A percentile compares a stretch with the other conserved stretches of the same genome.
phyloP scores from a whole-genome alignment of 2,888 invertebrate species.

The Stomorhina lunata region DNA sequence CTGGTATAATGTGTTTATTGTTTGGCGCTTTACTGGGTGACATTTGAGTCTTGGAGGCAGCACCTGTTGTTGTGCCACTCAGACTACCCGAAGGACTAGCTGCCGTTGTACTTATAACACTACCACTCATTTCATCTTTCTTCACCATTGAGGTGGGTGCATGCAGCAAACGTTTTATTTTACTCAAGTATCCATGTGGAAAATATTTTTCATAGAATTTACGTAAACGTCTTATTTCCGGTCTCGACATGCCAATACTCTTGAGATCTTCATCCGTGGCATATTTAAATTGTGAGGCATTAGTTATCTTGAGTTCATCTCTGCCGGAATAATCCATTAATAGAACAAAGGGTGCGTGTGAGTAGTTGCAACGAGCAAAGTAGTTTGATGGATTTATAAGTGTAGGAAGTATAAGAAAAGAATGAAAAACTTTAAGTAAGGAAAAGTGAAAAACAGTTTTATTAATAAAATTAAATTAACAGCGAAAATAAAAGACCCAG shows the following conservation, averaged over 20 bases:
- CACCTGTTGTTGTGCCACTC: conserved; percentile 49
- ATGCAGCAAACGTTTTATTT: conserved; percentile 91
- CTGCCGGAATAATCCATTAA: conserved; percentile 78
- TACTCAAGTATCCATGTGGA: conserved; percentile 95
- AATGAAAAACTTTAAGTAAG: neutral
- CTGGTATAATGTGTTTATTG: conserved; percentile 93
- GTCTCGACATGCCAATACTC: conserved; percentile 95
- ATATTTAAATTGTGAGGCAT: conserved; percentile 94
- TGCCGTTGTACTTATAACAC: conserved; percentile 47
- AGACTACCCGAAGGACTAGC: conserved; percentile 56
- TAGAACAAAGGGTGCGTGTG: neutral
- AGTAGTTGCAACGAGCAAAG: neutral
- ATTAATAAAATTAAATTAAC: conserved; percentile 15
- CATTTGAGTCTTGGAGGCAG: conserved; percentile 76
- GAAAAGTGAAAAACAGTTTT: conserved; percentile 31
- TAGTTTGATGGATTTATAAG: conserved; percentile 29
- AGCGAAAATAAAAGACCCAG: neutral
- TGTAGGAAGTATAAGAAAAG: neutral
- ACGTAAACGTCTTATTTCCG: conserved; percentile 95
- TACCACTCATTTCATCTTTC: conserved; percentile 71
- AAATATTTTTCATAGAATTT: conserved; percentile 96
- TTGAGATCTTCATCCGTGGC: conserved; percentile 95
- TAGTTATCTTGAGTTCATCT: conserved; percentile 93
- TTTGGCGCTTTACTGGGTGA: conserved; percentile 79
- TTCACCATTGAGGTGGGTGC: conserved; percentile 78